These are phyloP conservation scores for Zosterops japonicus DNA, from an alignment of 2,113 vertebrate species.

Conservation along the genomic window DNA sequence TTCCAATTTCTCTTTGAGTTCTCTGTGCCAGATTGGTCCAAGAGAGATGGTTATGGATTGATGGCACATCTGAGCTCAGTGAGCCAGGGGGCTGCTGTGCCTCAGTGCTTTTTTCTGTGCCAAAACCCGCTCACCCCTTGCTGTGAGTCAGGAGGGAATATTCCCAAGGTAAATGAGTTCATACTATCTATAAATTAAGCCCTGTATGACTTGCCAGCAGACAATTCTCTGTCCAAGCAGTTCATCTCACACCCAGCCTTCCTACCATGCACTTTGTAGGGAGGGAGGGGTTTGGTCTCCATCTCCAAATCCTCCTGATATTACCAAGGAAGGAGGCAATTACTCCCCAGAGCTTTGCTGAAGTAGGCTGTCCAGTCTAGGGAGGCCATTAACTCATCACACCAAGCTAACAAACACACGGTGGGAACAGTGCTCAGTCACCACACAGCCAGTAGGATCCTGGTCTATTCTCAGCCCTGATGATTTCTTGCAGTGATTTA, in stretches of 20 bases:
- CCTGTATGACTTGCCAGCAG: neutral
- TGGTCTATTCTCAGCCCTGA: neutral
- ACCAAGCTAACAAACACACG: neutral
- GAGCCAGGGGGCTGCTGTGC: neutral
- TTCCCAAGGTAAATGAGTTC: neutral
- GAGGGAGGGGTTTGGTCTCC: neutral
- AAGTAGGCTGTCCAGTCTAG: neutral
- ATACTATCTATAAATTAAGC: neutral
- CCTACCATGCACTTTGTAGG: neutral
- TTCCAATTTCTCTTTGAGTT: neutral
- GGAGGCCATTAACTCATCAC: neutral
- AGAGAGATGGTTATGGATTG: neutral
- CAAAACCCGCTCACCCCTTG: neutral
- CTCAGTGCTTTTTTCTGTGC: neutral
- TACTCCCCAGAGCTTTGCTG: neutral
- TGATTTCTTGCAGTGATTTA: neutral
- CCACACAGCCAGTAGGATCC: neutral
- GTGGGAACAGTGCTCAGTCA: neutral
- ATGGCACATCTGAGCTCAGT: neutral
- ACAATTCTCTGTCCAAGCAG: neutral
- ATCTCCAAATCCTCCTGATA: neutral
- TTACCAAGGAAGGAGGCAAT: neutral
- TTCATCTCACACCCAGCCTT: neutral
- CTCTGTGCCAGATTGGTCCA: fast-evolving
- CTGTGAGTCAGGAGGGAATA: neutral